Conservation (phyloP, 2,797 vertebrate genomes). For the Gymnothorax reevesii region DNA sequence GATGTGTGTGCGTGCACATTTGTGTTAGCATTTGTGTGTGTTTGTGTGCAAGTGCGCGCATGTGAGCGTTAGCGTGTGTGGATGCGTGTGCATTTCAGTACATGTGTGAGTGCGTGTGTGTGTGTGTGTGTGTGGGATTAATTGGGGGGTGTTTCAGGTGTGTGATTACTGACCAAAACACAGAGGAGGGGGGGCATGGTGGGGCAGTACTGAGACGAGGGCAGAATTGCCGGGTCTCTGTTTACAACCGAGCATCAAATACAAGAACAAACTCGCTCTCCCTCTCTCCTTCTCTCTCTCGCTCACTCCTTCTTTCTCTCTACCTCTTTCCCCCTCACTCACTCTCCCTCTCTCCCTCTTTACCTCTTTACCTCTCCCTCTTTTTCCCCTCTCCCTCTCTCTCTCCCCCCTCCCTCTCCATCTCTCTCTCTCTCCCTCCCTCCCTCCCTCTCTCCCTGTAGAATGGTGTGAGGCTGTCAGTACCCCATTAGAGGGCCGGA, state of each 20-base stretch:
- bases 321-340: slow-evolving; percentile 34
- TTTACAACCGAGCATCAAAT: slow-evolving; percentile 32
- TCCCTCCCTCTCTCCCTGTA: slow-evolving; percentile 30
- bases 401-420: slow-evolving; percentile 34
- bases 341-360: slow-evolving; percentile 31
- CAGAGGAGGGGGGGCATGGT: slow-evolving; percentile 17
- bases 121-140: neutral
- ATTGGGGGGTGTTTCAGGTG: slow-evolving; percentile 18
- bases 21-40: too few species aligned
- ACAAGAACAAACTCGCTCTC: slow-evolving; percentile 31
- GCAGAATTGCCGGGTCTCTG: slow-evolving; percentile 15
- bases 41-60: neutral
- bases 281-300: slow-evolving; percentile 32
- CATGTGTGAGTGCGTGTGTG: neutral
- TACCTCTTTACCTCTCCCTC: slow-evolving; percentile 27
- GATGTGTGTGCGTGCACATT: neutral
- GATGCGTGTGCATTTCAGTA: too few species aligned
- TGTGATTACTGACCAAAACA: neutral
- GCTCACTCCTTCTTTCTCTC: slow-evolving; percentile 31
- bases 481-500: slow-evolving; percentile 57
- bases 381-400: slow-evolving; percentile 32
- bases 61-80: slow-evolving; percentile 4
- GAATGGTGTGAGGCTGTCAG: slow-evolving; percentile 52
- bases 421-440: slow-evolving; percentile 35
- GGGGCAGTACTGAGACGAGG: slow-evolving; percentile 31